Conservation (phyloP, 2,888 invertebrate genomes). For the Ctenicera cuprea region DNA sequence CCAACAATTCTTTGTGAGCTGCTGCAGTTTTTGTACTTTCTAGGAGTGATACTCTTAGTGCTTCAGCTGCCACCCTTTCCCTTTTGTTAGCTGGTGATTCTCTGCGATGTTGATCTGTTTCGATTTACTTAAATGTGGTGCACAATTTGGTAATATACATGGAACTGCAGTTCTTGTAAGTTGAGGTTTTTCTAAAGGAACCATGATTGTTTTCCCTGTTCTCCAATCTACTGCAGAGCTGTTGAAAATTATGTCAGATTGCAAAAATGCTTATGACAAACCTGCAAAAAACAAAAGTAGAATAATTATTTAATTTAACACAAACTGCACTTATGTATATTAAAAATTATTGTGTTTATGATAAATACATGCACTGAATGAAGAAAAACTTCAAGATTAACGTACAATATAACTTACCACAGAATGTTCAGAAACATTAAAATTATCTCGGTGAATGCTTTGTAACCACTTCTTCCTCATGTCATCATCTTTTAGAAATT, state of each 20-base stretch:
- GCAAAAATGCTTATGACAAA: background rate
- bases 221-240: slow-evolving; percentile 12
- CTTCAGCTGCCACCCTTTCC: background rate
- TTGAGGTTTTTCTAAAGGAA: background rate
- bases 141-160: slow-evolving; percentile 9
- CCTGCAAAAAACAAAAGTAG: background rate
- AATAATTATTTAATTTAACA: background rate
- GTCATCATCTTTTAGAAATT: slow-evolving; percentile 5
- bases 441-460: background rate
- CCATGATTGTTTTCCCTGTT: background rate
- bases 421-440: slow-evolving; percentile 1
- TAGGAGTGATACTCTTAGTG: background rate
- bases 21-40: background rate
- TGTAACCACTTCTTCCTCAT: slow-evolving; percentile 2
- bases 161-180: background rate
- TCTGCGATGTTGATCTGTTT: background rate
- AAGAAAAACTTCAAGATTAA: too few relatives aligned
- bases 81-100: background rate
- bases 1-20: background rate
- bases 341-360: too few relatives aligned
- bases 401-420: slow-evolving; percentile 16
- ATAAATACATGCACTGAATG: too few relatives aligned
- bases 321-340: too few relatives aligned
- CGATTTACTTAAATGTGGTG: background rate
- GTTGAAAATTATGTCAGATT: background rate